phyloP scores from a whole-genome alignment of 2,113 vertebrate species.

The Phrynocephalus versicolor region DNA sequence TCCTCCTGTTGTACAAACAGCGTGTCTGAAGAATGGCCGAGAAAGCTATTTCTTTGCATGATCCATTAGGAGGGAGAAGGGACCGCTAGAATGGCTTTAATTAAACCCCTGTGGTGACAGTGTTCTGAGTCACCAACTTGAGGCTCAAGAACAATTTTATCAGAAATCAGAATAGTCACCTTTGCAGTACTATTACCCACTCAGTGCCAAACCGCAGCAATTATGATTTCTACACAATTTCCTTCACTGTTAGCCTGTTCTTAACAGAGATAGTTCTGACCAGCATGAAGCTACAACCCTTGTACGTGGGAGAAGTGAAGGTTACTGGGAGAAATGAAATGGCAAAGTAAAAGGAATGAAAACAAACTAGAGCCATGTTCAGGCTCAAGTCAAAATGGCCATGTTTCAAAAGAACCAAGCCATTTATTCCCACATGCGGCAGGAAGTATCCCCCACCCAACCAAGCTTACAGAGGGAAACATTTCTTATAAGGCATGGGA shows the following conservation, averaged over 20 bases:
- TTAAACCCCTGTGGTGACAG: conserved; percentile 6
- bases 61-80: conserved; percentile 2
- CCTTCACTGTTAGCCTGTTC: not conserved
- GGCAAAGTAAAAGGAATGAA: not conserved
- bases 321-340: not conserved
- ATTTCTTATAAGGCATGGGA: too few relatives aligned
- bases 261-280: not conserved
- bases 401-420: not conserved
- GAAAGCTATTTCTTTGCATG: not conserved
- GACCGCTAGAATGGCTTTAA: not conserved
- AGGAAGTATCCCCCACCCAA: too few relatives aligned
- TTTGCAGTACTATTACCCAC: not conserved
- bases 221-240: conserved; percentile 9
- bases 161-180: conserved; percentile 6
- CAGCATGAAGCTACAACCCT: conserved; percentile 1
- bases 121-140: not conserved
- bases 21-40: not conserved
- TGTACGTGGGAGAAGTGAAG: not conserved
- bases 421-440: not conserved
- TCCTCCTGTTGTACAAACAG: not conserved
- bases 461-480: too few relatives aligned
- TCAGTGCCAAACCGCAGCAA: not conserved
- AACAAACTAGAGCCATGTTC: not conserved
- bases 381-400: not conserved
- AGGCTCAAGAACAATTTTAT: not conserved